Conservation (phyloP, 2,888 invertebrate genomes). For the Caenorhabditis afra region DNA sequence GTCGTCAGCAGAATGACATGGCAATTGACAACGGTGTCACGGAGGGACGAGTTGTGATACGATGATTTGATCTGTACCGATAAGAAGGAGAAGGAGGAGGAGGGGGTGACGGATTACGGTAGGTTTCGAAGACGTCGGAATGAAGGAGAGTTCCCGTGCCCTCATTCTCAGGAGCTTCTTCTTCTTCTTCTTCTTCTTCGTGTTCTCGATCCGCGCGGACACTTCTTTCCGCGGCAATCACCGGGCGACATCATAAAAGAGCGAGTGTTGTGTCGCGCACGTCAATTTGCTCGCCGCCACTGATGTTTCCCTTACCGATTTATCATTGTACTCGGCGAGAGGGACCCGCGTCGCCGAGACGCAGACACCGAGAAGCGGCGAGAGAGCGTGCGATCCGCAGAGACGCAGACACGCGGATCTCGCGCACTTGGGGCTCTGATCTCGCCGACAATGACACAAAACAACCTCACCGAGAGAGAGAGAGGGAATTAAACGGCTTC, state of each 20-base stretch:
- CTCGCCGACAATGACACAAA: constrained; percentile 32
- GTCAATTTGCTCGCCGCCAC: constrained; percentile 53
- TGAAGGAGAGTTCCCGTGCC: constrained; percentile 15
- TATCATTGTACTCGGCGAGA: constrained; percentile 48
- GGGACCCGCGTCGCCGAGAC: constrained; percentile 1
- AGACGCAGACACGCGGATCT: constrained; percentile 25
- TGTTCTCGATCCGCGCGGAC: constrained; percentile 13
- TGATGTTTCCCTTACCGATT: constrained; percentile 60
- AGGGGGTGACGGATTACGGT: too few species aligned
- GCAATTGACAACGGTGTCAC: not conserved
- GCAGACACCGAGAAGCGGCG: constrained; percentile 7
- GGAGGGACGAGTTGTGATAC: not conserved
- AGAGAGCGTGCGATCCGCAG: constrained; percentile 15
- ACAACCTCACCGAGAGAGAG: constrained; percentile 10
- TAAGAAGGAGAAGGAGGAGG: too few species aligned
- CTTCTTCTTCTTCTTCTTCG: constrained; percentile 5
- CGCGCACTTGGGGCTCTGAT: constrained; percentile 50
- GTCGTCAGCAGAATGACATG: constrained; percentile 4
- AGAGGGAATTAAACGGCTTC: not conserved
- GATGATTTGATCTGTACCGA: too few species aligned
- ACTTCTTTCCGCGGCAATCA: not conserved
- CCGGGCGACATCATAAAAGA: constrained; percentile 44
- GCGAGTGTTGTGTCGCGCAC: constrained; percentile 6
- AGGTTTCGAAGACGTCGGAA: too few species aligned
- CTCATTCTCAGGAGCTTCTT: not conserved